A percentile compares a stretch with the other conserved stretches of the same genome.
phyloP scores from a whole-genome alignment of 2,888 invertebrate genomes.

The Cryptophagus acutangulus region DNA sequence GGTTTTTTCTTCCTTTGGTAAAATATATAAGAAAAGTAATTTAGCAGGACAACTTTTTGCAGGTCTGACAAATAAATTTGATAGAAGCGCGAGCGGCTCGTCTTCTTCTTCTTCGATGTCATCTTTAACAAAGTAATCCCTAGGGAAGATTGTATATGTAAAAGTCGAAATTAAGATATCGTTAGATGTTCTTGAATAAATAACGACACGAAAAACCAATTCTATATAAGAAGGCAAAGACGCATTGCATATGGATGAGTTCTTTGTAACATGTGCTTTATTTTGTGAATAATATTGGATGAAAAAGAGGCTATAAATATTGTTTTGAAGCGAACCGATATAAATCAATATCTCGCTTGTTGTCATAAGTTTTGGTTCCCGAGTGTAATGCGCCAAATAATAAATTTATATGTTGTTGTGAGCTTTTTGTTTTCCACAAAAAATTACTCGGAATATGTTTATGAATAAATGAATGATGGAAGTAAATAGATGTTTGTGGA shows the following conservation, averaged over 20 bases:
- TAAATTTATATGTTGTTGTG: constrained; percentile 22
- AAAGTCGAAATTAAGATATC: constrained; percentile 3
- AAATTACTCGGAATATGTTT: too few relatives aligned
- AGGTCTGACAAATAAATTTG: too few relatives aligned
- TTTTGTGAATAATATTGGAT: constrained; percentile 29
- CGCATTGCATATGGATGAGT: constrained; percentile 32
- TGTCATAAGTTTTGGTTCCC: constrained; percentile 26
- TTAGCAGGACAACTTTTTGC: too few relatives aligned
- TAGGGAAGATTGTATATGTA: too few relatives aligned
- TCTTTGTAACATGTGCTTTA: constrained; percentile 30
- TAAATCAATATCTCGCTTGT: constrained; percentile 35
- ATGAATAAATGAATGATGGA: too few relatives aligned
- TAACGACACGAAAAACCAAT: constrained; percentile 18
- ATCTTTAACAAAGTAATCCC: too few relatives aligned
- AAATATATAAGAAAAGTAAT: too few relatives aligned
- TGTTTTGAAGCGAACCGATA: constrained; percentile 25
- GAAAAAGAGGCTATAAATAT: constrained; percentile 33
- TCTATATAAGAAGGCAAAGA: constrained; percentile 10
- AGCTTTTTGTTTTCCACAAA: constrained; percentile 3
- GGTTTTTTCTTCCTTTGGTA: too few relatives aligned
- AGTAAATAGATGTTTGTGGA: too few relatives aligned
- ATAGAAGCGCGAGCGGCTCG: too few relatives aligned
- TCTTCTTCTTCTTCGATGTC: too few relatives aligned
- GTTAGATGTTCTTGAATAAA: constrained; percentile 11
- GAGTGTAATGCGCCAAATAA: constrained; percentile 24